These are phyloP conservation scores for Brachynemurus nebulosus DNA, from an alignment of 2,888 invertebrate genomes.

Conservation along the genomic window DNA sequence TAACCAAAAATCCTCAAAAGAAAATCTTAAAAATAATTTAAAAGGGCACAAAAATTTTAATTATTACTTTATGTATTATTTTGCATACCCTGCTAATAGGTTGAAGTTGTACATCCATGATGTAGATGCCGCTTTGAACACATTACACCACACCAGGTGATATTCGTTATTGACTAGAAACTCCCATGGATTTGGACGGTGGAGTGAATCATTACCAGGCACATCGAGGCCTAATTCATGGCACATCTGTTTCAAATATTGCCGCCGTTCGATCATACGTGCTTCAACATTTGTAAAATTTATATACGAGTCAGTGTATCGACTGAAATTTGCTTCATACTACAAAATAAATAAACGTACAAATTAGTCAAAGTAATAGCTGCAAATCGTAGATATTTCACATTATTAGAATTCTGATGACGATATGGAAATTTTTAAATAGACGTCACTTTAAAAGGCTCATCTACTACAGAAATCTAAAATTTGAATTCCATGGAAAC, in stretches of 20 bases:
- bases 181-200: conserved; percentile 72
- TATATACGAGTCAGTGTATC: neutral
- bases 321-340: neutral
- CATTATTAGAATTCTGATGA: too few species aligned
- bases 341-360: too few species aligned
- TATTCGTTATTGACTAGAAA: conserved; percentile 68
- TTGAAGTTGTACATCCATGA: conserved; percentile 90
- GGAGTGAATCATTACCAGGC: conserved; percentile 40
- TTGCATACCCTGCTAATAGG: conserved; percentile 65
- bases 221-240: conserved; percentile 44
- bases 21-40: neutral
- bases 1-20: neutral
- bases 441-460: too few species aligned
- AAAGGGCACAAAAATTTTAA: neutral
- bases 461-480: too few species aligned
- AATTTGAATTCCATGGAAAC: too few species aligned
- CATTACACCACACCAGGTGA: conserved; percentile 72
- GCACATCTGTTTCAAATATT: conserved; percentile 44
- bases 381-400: too few species aligned
- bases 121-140: conserved; percentile 75
- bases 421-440: too few species aligned
- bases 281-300: conserved; percentile 40
- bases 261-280: conserved; percentile 43
- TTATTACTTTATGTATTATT: too few species aligned
- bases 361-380: too few species aligned